A percentile compares a stretch with the other conserved stretches of the same genome.
These are phyloP conservation scores for Rousettus madagascariensis DNA, from an alignment of 2,797 vertebrate species.

Conservation along the genomic window DNA sequence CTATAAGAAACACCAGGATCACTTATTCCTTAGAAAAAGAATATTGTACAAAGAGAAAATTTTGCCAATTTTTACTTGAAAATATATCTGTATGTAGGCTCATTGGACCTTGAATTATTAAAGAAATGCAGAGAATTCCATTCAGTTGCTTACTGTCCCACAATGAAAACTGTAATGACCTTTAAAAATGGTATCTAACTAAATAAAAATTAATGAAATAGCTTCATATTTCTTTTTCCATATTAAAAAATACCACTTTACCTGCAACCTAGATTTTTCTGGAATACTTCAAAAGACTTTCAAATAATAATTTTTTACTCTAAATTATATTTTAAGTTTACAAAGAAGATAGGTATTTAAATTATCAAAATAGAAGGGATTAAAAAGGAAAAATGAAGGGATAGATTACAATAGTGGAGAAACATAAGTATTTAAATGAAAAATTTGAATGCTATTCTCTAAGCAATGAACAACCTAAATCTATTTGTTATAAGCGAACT, in stretches of 20 bases:
- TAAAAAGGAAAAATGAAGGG: too few species aligned
- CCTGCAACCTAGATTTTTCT: background rate
- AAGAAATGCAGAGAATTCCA: slow-evolving; percentile 11
- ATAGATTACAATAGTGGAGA: too few species aligned
- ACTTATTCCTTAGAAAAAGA: slow-evolving; percentile 39
- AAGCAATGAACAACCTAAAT: too few species aligned
- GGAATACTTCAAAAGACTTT: slow-evolving; percentile 62
- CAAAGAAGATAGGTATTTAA: background rate
- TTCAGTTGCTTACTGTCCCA: background rate
- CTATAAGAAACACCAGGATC: background rate
- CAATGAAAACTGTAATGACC: slow-evolving; percentile 12
- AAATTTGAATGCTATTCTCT: too few species aligned
- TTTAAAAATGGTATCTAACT: slow-evolving; percentile 72
- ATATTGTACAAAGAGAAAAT: background rate
- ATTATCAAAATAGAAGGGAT: slow-evolving; percentile 31
- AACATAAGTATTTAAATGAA: too few species aligned
- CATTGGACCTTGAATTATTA: background rate
- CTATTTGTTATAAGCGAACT: too few species aligned
- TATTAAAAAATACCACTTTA: background rate
- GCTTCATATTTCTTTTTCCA: slow-evolving; percentile 28
- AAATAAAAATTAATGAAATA: slow-evolving; percentile 63
- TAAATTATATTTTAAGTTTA: slow-evolving; percentile 59
- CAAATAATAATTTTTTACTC: background rate
- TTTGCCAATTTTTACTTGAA: slow-evolving; percentile 15
- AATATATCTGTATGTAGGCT: background rate